Conservation (phyloP, 2,888 invertebrate genomes). For the Thymelicus acteon region DNA sequence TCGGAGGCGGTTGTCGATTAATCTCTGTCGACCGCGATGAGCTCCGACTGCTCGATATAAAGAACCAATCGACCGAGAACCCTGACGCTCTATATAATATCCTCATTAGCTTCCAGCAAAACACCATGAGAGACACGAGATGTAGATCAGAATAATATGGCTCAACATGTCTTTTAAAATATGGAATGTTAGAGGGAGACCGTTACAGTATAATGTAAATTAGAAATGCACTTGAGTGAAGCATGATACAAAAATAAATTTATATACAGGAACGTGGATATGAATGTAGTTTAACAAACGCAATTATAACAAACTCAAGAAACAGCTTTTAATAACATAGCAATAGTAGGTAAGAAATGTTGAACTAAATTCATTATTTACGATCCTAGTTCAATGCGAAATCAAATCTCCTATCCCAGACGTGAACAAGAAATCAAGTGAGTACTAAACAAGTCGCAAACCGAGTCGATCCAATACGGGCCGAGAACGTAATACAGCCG, state of each 20-base stretch:
- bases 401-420: slow-evolving; percentile 48
- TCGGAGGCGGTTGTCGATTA: slow-evolving; percentile 73
- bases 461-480: slow-evolving; percentile 53
- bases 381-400: slow-evolving; percentile 23
- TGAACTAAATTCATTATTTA: slow-evolving; percentile 14
- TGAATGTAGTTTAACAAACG: neutral
- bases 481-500: slow-evolving; percentile 61
- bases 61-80: slow-evolving; percentile 63
- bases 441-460: slow-evolving; percentile 55
- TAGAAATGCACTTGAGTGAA: slow-evolving; percentile 64
- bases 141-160: slow-evolving; percentile 54
- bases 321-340: too few species aligned
- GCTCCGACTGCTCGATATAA: slow-evolving; percentile 67
- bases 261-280: neutral
- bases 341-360: neutral
- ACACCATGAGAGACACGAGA: slow-evolving; percentile 42
- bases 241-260: slow-evolving; percentile 51
- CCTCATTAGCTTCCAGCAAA: slow-evolving; percentile 55
- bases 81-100: slow-evolving; percentile 56
- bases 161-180: slow-evolving; percentile 55
- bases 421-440: slow-evolving; percentile 49
- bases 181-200: slow-evolving; percentile 55
- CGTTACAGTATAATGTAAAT: slow-evolving; percentile 55
- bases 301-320: neutral
- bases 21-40: slow-evolving; percentile 78